Base-by-base conservation (phyloP, 2,113 vertebrate species). In the Pangasianodon gigas region DNA sequence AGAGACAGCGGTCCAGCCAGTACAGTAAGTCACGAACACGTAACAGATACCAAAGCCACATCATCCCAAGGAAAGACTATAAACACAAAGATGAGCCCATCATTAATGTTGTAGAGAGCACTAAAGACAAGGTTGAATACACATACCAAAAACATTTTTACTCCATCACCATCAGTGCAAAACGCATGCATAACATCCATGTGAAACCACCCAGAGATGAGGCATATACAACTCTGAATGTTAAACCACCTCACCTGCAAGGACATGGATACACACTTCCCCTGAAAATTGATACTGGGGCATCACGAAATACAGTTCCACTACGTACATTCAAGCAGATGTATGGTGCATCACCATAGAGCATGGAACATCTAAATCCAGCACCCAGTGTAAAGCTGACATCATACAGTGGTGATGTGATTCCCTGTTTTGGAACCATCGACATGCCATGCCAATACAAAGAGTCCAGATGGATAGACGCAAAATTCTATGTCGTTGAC, bases 241-340 rank as follows among this genome's bases (percentile, higher is more conserved):
- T 91, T 18, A 91, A 46, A 87, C 88, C 84, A 83, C 77, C 89
- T 13, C 1, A 41, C 19, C 9, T 88, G 44, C 75, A n/a, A 83
- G 83, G 67, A n/a, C 32, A 77, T 29, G 87, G 75, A 77, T 26
- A 89, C 26, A 90, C 89, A 26, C 62, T 65, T 81, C 7, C 5
- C 3, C 77, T 89, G 5, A 92, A 92, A 67, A 89, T 92, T 11
- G 79, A 92, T 41, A 90, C 84, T 0, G 69, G 91, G 5, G 87
- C 87, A 86, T 90, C 65, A 16, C 84, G 81, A 44, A 86, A 92
- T 84, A 16, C 77, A 16, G 77, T 88, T 16, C 89, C 89, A 90
- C 37, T 92, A 6, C 4, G 44, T 2, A 82, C 82, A 46, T 88
- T 91, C 60, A 91, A 7, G 51, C 91, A 91, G n/a, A 90, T 90